These are phyloP conservation scores for Galago senegalensis DNA, from an alignment of 2,797 vertebrate genomes.

Conservation along the genomic window DNA sequence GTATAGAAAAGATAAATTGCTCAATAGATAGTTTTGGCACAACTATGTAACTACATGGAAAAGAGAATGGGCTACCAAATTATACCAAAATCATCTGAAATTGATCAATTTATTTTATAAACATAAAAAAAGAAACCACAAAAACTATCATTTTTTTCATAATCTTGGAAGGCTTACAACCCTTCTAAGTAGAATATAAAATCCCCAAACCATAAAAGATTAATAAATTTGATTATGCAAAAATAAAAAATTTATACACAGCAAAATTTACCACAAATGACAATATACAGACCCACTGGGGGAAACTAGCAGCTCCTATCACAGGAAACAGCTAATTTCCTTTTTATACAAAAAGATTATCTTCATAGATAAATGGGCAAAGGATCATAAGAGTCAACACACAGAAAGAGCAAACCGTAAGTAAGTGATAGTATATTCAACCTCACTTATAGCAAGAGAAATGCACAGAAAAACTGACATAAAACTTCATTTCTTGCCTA, in stretches of 20 bases:
- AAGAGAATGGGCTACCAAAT: neutral
- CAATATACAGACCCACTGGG: slow-evolving; percentile 23
- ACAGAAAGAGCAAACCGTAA: neutral
- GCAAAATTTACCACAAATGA: slow-evolving; percentile 48
- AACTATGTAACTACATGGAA: neutral
- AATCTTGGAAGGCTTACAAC: neutral
- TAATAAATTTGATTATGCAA: slow-evolving; percentile 38
- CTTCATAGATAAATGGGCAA: neutral
- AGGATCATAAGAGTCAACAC: neutral
- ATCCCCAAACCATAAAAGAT: slow-evolving; percentile 39
- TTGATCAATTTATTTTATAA: neutral
- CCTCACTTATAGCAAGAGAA: neutral
- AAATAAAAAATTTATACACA: neutral
- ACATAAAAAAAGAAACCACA: neutral
- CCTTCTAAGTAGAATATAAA: slow-evolving; percentile 56
- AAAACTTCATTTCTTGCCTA: neutral
- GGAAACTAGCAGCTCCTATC: neutral
- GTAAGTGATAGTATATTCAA: neutral
- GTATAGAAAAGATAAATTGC: neutral
- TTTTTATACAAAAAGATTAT: neutral
- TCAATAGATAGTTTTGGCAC: neutral
- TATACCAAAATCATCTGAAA: neutral
- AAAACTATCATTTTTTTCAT: neutral
- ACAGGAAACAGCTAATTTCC: neutral
- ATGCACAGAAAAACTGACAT: neutral